A percentile compares a stretch with the other conserved stretches of the same genome.
Evolutionary conservation across 2,113 vertebrate genomes (phyloP).

Genomic region (Scopus umbretta): DNA sequence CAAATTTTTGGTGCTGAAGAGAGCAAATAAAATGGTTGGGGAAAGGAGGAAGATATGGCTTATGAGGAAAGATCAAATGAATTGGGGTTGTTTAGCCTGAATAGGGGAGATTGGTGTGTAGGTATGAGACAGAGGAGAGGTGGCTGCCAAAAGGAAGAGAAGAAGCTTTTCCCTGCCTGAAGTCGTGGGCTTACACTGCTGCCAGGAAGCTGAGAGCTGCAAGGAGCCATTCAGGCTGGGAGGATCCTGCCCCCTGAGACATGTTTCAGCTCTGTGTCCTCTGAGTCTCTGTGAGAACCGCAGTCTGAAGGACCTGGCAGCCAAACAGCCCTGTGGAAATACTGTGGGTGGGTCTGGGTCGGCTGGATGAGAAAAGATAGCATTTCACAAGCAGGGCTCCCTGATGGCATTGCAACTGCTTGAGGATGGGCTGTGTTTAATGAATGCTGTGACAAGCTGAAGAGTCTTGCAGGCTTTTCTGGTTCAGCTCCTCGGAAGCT

Average conservation of each 20-base stretch:
- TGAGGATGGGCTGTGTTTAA: neutral
- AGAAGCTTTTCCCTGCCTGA: neutral
- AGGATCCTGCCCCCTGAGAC: neutral
- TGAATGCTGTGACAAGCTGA: neutral
- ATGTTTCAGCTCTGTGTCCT: neutral
- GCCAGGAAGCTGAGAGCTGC: neutral
- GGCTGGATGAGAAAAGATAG: fast-evolving
- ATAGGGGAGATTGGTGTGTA: neutral
- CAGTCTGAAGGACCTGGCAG: neutral
- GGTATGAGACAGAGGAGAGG: neutral
- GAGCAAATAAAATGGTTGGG: neutral
- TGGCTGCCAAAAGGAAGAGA: neutral
- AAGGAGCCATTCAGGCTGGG: neutral
- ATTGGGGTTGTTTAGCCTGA: neutral
- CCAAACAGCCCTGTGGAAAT: neutral
- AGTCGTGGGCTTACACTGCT: neutral
- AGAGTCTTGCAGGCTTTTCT: neutral
- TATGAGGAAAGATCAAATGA: neutral
- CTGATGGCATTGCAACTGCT: neutral
- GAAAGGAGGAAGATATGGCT: neutral
- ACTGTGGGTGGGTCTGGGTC: neutral
- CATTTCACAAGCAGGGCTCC: fast-evolving
- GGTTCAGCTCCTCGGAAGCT: neutral
- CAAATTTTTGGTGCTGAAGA: neutral
- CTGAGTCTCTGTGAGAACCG: neutral